Evolutionary conservation across 92 coral and sea anemone species (phyloP).

Genomic region (Epizoanthus scotinus): DNA sequence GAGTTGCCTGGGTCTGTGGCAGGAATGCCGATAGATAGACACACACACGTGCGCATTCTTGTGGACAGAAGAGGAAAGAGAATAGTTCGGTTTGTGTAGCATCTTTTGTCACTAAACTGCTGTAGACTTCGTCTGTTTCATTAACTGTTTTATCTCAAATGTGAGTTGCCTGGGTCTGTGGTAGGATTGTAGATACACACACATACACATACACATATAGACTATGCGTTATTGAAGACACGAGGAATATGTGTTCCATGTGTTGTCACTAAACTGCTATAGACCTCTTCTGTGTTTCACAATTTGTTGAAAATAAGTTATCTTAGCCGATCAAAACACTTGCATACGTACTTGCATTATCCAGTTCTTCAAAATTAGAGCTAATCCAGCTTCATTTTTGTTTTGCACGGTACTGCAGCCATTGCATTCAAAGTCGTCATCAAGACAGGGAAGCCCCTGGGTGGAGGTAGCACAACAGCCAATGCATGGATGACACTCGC

Average conservation of each 20-base stretch:
- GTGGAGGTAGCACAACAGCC: constrained; percentile 95
- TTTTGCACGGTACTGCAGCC: constrained; percentile 44
- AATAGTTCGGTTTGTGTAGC: constrained; percentile 79
- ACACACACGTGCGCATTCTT: constrained; percentile 65
- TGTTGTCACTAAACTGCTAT: constrained; percentile 86
- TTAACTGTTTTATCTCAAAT: constrained; percentile 84
- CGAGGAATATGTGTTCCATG: constrained; percentile 81
- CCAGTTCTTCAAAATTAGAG: too few relatives aligned
- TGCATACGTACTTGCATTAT: too few relatives aligned
- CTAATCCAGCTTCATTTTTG: too few relatives aligned
- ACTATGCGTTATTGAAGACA: constrained; percentile 67
- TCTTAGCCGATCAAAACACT: background rate
- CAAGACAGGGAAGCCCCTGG: constrained; percentile 95
- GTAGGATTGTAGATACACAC: background rate
- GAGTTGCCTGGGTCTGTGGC: constrained; percentile 18
- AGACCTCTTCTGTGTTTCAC: constrained; percentile 86
- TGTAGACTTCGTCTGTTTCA: constrained; percentile 90
- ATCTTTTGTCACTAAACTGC: constrained; percentile 85
- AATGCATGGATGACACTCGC: constrained; percentile 96
- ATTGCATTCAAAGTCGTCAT: constrained; percentile 92
- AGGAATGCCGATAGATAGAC: too few relatives aligned
- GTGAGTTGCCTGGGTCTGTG: constrained; percentile 43
- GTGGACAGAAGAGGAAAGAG: constrained; percentile 91
- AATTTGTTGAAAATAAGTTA: constrained; percentile 51
- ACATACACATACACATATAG: too few relatives aligned